A percentile compares a stretch with the other conserved stretches of the same genome.
phyloP scores from a whole-genome alignment of 2,797 vertebrate species.

The Neoniphon sammara region DNA sequence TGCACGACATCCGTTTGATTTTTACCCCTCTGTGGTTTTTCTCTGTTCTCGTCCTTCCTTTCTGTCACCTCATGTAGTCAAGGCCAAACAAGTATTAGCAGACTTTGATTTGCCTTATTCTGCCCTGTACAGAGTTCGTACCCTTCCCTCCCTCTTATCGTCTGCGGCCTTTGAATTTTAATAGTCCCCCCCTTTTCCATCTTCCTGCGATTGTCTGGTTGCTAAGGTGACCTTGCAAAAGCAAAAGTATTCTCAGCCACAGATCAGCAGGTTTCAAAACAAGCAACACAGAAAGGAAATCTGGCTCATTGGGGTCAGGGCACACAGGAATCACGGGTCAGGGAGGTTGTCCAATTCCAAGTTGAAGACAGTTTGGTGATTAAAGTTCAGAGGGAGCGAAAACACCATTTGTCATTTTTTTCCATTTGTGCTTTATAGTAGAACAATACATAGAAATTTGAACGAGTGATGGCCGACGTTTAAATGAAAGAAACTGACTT shows the following conservation, averaged over 20 bases:
- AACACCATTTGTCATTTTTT: not conserved
- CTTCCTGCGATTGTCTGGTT: constrained; percentile 71
- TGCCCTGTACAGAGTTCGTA: constrained; percentile 42
- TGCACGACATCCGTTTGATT: constrained; percentile 12
- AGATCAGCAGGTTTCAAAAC: constrained; percentile 52
- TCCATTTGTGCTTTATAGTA: not conserved
- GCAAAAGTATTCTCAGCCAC: constrained; percentile 2
- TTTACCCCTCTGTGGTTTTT: constrained; percentile 4
- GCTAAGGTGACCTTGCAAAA: constrained; percentile 35
- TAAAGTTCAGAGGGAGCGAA: not conserved
- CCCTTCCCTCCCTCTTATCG: not conserved
- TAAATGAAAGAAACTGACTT: no score
- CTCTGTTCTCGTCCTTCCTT: constrained; percentile 19
- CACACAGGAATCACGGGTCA: not conserved
- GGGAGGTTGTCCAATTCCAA: not conserved
- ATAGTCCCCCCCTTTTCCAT: constrained; percentile 23
- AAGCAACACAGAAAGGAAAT: constrained; percentile 21
- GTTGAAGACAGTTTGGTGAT: not conserved
- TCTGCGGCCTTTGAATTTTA: constrained; percentile 48
- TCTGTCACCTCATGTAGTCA: constrained; percentile 39
- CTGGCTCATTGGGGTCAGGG: constrained; percentile 9
- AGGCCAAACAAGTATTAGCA: constrained; percentile 24
- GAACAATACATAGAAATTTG: not conserved
- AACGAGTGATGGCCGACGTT: not conserved
- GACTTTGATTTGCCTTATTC: constrained; percentile 52